Evolutionary conservation across 64 coral and sea anemone species (phyloP).

Genomic region (Cladopsammia gracilis): DNA sequence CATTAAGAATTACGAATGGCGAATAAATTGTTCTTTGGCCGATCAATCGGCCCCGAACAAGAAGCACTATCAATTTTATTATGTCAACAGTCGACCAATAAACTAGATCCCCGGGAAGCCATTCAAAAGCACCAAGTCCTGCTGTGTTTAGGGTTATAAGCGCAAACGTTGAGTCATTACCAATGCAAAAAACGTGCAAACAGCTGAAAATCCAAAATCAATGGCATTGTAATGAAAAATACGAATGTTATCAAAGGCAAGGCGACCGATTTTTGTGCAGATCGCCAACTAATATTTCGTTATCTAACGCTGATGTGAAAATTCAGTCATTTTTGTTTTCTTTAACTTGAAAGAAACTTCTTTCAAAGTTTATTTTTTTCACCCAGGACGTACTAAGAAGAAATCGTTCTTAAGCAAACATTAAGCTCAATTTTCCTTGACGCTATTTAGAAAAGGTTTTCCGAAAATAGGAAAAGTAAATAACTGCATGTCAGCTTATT

Average conservation of each 20-base stretch:
- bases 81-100: slow-evolving; percentile 10
- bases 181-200: slow-evolving; percentile 47
- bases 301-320: too few relatives aligned
- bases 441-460: slow-evolving; percentile 13
- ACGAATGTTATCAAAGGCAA: neutral
- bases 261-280: neutral
- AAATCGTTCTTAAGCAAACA: neutral
- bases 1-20: neutral
- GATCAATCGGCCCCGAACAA: neutral
- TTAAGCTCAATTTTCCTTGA: neutral
- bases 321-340: neutral
- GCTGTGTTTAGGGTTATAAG: neutral
- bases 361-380: neutral
- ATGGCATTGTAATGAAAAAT: neutral
- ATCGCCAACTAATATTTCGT: neutral
- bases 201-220: neutral
- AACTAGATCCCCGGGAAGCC: neutral
- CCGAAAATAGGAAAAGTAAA: slow-evolving; percentile 23
- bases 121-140: neutral
- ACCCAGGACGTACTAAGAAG: neutral
- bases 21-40: neutral
- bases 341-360: neutral
- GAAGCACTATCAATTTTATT: slow-evolving; percentile 6
- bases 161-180: slow-evolving; percentile 9
- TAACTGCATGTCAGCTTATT: neutral